Evolutionary conservation across 2,888 invertebrate species (phyloP), one percentile per base, ranked within the genome.

Genomic region (Acleris literana): DNA sequence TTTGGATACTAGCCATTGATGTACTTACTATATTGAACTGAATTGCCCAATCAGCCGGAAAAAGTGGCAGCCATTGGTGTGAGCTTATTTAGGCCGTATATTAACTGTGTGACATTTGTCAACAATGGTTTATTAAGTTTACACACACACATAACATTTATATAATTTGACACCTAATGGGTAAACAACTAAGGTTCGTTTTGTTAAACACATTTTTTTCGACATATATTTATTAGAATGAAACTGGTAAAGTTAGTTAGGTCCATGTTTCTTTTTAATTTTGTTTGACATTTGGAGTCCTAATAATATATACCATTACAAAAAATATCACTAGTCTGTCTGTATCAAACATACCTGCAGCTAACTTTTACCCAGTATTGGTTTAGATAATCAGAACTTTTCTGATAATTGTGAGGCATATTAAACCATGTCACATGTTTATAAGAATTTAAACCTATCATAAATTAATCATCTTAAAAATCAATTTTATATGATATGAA

Each of bases 1-100:
- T 51, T 51, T 44, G 44, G 44, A 44, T 44, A 44, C 44, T n/a
- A 44, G 44, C 44, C 44, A 44, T 44, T 44, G 44, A 44, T 44
- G 44, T 44, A 44, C 44, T 44, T 44, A 44, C 44, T 44, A n/a
- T 44, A 44, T 44, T 44, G 44, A 16, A 44, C 44, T 44, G 44
- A 44, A 44, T 44, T n/a, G 44, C 44, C 44, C 44, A 44, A 44
- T 44, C 44, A 44, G 44, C 44, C 44, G 44, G 44, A 44, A 44
- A 44, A 44, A 44, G 44, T 44, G 44, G 44, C 44, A 44, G 44
- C 44, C 16, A 44, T 44, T 44, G 44, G 44, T 44, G 44, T 44
- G 44, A 44, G 44, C 44, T 44, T 44, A 44, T 44, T 44, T 44
- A 44, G 44, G 44, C 44, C 5, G 44, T 44, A 44, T 44, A 44